Evolutionary conservation across 2,888 invertebrate species (phyloP), one percentile per base, ranked within the genome.

Genomic region (Tiliacea aurago): DNA sequence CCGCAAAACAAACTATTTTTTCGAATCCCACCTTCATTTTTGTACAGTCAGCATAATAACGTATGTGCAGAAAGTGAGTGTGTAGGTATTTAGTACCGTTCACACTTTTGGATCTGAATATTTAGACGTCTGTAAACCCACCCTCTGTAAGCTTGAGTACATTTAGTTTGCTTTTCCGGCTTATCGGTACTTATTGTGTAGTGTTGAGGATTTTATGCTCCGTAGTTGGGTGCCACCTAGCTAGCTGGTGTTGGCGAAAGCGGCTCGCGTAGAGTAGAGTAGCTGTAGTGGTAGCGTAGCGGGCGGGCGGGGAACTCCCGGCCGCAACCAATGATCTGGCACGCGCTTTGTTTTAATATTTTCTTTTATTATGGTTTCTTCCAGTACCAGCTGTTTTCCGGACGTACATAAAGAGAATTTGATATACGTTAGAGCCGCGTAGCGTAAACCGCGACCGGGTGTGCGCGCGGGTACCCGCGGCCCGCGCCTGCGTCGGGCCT

Each of bases 301-400:
- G 91, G 90, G 90, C 90, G 91, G 91, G 91, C 90, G 90, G 90
- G 90, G 91, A 72, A 73, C 68, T 81, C 78, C 82, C 84, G 73
- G 78, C 88, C 85, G 86, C 88, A 81, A 79, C 77, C 80, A 85
- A 81, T 80, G 83, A 86, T 87, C 87, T 89, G 87, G 86, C 90
- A 89, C 90, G 90, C 88, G 90, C 88, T 89, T 90, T 82, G 73
- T 80, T 91, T 93, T 94, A 94, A 93, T 93, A 91, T 67, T 84
- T 90, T 86, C 79, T 89, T 92, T 93, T 93, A 86, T 94, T 93
- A 91, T 95, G 94, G 93, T 96, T 95, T 95, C 95, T 97, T 97
- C 93, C 97, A 97, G 97, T 97, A 97, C 94, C 97, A 97, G 96
- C 97, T 97, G 96, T 97, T 97, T 96, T 96, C 97, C 95, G 97